Evolutionary conservation across 1,140 invertebrate species (phyloP), one percentile per base, ranked within the genome.

Genomic region (Drosophila miranda): DNA sequence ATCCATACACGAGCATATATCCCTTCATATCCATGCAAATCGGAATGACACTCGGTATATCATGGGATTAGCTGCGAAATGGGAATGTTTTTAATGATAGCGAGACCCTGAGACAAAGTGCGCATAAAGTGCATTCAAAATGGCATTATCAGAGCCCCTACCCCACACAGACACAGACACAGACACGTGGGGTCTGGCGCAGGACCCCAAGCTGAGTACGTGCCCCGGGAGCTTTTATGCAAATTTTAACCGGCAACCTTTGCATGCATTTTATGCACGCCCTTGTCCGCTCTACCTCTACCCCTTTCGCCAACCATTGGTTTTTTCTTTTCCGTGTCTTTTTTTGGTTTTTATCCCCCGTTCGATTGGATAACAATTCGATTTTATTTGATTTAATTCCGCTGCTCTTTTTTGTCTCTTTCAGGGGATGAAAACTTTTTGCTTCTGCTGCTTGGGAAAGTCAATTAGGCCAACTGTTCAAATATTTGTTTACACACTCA

Each of bases 301-400:
- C 30, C 19, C 28, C 48, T 43, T 44, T 8, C n/a, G 7, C 16
- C 34, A 9, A 44, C 50, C 48, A 19, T 41, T 19, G 11, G 13
- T 1, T 26, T 4, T 30, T 58, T 53, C 50, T 50, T 23, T 41
- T 28, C 16, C 28, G 0, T 30, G 41, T 59, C 48, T 60, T 34
- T 41, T 59, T 52, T 60, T 43, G 5, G 11, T 38, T 30, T 45
- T 54, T 46, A 62, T 19, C 14, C 42, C 48, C 19, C 59, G 62
- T 64, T 80, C 80, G 69, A 86, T 84, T 77, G 80, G 68, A 73
- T 51, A 78, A 75, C 81, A 81, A 86, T 84, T 86, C 61, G 82
- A 86, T 84, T 84, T 86, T 81, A 81, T 84, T 81, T 77, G 77
- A 81, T 86, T 86, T 77, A 59, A 81, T 66, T 87, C 81, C 62